Conservation (phyloP, 2,797 vertebrate genomes). For the Fistularia tabacaria region DNA sequence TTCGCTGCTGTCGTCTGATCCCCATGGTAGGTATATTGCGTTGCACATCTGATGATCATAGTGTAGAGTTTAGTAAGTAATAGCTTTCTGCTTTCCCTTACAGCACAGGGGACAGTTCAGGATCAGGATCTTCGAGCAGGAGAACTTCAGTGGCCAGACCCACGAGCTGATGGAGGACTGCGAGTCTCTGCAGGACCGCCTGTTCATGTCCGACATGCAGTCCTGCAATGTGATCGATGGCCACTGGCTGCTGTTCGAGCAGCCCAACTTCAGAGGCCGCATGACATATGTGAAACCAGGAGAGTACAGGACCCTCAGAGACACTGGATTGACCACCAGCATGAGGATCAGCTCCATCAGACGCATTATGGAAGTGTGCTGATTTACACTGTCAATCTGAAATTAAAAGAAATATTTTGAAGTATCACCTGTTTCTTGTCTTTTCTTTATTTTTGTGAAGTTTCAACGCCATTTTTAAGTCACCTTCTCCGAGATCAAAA, state of each 20-base stretch:
- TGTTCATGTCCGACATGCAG: slow-evolving; percentile 59
- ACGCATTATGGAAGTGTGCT: slow-evolving; percentile 55
- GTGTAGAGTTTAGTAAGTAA: background rate
- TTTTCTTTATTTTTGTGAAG: slow-evolving; percentile 1
- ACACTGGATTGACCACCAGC: slow-evolving; percentile 37
- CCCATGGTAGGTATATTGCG: slow-evolving; percentile 47
- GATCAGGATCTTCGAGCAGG: slow-evolving; percentile 63
- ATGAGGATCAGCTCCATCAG: slow-evolving; percentile 48
- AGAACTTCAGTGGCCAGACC: slow-evolving; percentile 64
- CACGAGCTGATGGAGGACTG: slow-evolving; percentile 68
- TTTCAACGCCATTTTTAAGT: too few relatives aligned
- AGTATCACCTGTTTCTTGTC: slow-evolving; percentile 5
- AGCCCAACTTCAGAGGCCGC: slow-evolving; percentile 57
- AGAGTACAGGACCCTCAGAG: slow-evolving; percentile 61
- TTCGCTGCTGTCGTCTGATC: slow-evolving; percentile 62
- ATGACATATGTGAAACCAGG: slow-evolving; percentile 66
- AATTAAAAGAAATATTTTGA: slow-evolving; percentile 37
- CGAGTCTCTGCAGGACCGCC: slow-evolving; percentile 54
- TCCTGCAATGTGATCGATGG: slow-evolving; percentile 71
- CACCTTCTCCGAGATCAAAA: too few relatives aligned
- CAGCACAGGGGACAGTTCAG: slow-evolving; percentile 66
- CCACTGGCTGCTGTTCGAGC: slow-evolving; percentile 70
- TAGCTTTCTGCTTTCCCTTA: background rate
- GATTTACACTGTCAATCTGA: slow-evolving; percentile 11
- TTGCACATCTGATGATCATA: background rate